These are phyloP conservation scores for Cheirogaleus major DNA, from an alignment of 2,797 vertebrate genomes.

Conservation along the genomic window DNA sequence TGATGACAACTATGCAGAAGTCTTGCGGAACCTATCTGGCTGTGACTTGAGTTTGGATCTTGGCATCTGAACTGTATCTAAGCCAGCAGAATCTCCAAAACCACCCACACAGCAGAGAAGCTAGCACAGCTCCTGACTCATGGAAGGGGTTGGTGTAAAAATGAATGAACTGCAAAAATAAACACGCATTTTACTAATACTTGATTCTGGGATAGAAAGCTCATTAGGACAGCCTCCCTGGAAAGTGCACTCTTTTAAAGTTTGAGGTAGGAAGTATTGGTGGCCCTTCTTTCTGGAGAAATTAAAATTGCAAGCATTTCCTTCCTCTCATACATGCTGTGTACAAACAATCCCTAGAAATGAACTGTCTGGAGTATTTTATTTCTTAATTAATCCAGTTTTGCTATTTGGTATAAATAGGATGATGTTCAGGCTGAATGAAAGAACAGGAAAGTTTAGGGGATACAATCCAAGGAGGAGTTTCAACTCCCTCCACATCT, in stretches of 20 bases:
- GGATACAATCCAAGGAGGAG: slow-evolving; percentile 79
- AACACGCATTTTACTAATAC: not conserved
- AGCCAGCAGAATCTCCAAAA: not conserved
- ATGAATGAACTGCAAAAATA: not conserved
- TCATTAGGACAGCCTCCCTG: not conserved
- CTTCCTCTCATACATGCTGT: slow-evolving; percentile 36
- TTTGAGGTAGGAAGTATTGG: slow-evolving; percentile 6
- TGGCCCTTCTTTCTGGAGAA: slow-evolving; percentile 30
- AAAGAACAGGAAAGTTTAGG: slow-evolving; percentile 76
- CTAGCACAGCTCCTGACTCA: not conserved
- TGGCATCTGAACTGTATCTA: not conserved
- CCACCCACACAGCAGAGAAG: not conserved
- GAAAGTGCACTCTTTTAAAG: not conserved
- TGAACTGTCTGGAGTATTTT: slow-evolving; percentile 80
- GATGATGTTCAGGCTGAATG: slow-evolving; percentile 67
- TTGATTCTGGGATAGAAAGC: not conserved
- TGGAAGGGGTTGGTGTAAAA: not conserved
- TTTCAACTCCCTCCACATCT: slow-evolving; percentile 84
- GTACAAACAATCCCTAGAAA: slow-evolving; percentile 80
- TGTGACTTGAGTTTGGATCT: not conserved
- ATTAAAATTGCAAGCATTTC: slow-evolving; percentile 58
- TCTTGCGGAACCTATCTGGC: not conserved
- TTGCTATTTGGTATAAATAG: slow-evolving; percentile 82
- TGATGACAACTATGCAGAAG: not conserved
- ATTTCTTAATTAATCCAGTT: slow-evolving; percentile 83